Evolutionary conservation across 2,113 vertebrate genomes (phyloP).

Genomic region (Diadophis punctatus): DNA sequence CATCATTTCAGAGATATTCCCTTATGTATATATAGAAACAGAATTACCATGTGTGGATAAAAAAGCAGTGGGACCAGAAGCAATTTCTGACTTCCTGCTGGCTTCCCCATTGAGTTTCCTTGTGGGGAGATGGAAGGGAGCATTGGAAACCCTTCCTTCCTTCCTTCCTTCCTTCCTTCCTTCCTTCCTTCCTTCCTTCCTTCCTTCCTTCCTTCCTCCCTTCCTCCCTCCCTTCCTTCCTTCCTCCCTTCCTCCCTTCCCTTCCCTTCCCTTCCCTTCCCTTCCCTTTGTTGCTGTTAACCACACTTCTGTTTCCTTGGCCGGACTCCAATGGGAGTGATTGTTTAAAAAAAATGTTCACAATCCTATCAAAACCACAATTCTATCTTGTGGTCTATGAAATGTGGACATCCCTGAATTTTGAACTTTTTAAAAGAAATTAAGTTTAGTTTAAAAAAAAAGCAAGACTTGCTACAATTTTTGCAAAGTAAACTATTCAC

Average conservation of each 20-base stretch:
- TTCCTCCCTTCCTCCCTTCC: too few relatives aligned
- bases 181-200: background rate
- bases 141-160: background rate
- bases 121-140: background rate
- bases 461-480: background rate
- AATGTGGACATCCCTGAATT: background rate
- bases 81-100: background rate
- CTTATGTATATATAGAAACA: background rate
- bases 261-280: background rate
- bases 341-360: background rate
- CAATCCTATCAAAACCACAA: background rate
- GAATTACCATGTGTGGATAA: background rate
- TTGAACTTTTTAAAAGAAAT: background rate
- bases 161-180: too few relatives aligned
- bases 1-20: background rate
- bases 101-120: background rate
- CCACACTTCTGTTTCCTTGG: background rate
- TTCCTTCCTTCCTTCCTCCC: background rate
- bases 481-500: background rate
- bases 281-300: background rate
- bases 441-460: background rate
- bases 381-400: background rate
- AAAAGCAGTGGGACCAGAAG: background rate
- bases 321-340: background rate
- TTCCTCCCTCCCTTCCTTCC: background rate